Evolutionary conservation across 2,888 invertebrate genomes (phyloP).

Genomic region (Synanthedon andrenaeformis): DNA sequence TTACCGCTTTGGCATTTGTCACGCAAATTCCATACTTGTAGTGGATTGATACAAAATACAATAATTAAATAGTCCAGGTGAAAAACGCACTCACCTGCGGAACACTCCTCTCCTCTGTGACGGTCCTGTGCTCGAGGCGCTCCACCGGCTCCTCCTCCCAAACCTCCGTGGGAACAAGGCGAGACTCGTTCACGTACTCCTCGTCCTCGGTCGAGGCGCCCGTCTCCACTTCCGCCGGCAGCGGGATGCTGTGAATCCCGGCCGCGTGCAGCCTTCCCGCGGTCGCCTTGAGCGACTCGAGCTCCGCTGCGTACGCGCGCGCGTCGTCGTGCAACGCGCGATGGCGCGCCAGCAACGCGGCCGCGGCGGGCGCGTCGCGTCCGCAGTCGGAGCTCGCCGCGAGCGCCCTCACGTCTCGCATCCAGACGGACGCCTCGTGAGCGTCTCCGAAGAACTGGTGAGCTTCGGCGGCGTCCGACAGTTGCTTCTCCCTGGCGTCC

Average conservation of each 20-base stretch:
- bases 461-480: constrained; percentile 85
- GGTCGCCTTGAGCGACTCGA: constrained; percentile 82
- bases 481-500: constrained; percentile 45
- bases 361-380: constrained; percentile 90
- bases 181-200: constrained; percentile 82
- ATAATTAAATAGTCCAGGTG: too few relatives aligned
- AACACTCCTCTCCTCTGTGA: constrained; percentile 86
- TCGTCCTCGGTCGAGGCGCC: constrained; percentile 71
- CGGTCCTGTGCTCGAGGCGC: constrained; percentile 85
- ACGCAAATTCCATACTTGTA: too few relatives aligned
- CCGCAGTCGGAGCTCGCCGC: constrained; percentile 92
- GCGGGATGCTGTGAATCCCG: constrained; percentile 71
- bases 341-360: constrained; percentile 88
- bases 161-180: constrained; percentile 89
- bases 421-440: constrained; percentile 97
- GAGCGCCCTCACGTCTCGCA: constrained; percentile 94
- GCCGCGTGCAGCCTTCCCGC: constrained; percentile 81
- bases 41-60: too few relatives aligned
- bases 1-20: too few relatives aligned
- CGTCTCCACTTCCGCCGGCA: constrained; percentile 75
- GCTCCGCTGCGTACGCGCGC: constrained; percentile 88
- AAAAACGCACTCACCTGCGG: constrained; percentile 76
- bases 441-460: constrained; percentile 96
- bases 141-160: constrained; percentile 94
- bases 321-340: constrained; percentile 89